phyloP scores from a whole-genome alignment of 2,797 vertebrate genomes.

The Silurus lanzhouensis region DNA sequence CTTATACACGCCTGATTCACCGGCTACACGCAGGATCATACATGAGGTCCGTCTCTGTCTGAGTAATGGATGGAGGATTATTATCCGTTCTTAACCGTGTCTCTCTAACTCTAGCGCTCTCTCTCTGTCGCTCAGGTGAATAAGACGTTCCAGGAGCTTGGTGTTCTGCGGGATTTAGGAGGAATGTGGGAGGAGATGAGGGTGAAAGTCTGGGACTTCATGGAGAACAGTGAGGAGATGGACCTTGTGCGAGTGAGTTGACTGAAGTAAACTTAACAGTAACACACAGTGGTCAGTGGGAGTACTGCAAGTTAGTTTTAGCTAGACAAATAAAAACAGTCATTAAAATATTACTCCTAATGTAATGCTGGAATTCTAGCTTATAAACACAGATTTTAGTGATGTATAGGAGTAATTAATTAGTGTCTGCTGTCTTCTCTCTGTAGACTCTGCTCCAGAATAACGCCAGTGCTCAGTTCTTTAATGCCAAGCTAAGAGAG shows the following conservation, averaged over 20 bases:
- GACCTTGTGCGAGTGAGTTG: constrained; percentile 85
- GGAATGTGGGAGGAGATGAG: constrained; percentile 94
- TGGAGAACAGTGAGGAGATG: constrained; percentile 91
- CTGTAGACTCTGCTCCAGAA: constrained; percentile 85
- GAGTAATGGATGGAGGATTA: neutral
- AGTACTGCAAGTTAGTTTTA: constrained; percentile 6
- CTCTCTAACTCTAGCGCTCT: constrained; percentile 7
- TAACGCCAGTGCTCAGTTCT: constrained; percentile 78
- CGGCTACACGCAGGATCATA: constrained; percentile 88
- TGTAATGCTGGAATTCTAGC: neutral
- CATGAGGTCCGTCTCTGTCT: constrained; percentile 79
- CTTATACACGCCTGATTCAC: constrained; percentile 93
- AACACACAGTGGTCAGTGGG: constrained; percentile 34
- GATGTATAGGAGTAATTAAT: neutral
- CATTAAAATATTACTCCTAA: neutral
- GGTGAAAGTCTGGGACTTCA: constrained; percentile 88
- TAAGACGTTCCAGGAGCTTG: constrained; percentile 93
- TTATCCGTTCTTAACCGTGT: neutral
- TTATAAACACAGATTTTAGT: no score
- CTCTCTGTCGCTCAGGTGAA: constrained; percentile 80
- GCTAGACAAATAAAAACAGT: neutral
- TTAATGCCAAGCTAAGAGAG: constrained; percentile 75
- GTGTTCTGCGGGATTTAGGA: constrained; percentile 88
- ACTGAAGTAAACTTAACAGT: constrained; percentile 17
- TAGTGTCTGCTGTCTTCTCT: neutral